These are phyloP conservation scores for Gastrophysa polygoni DNA, from an alignment of 2,888 invertebrate species.

Conservation along the genomic window DNA sequence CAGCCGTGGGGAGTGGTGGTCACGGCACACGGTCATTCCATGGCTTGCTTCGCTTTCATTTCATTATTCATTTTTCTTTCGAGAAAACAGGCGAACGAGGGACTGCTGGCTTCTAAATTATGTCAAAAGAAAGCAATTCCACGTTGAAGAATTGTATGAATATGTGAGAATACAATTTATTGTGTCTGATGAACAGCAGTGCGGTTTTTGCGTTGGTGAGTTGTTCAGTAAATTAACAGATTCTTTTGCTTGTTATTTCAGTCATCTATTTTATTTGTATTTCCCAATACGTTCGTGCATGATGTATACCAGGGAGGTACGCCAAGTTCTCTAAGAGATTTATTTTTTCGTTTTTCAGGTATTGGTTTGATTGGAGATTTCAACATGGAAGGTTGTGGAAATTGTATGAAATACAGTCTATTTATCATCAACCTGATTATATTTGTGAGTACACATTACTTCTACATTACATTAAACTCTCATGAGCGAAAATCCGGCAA, in stretches of 20 bases:
- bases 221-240: too few species aligned
- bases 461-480: conserved; percentile 7
- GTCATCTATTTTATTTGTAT: too few species aligned
- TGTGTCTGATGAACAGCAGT: too few species aligned
- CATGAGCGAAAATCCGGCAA: conserved; percentile 2
- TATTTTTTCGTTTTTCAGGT: conserved; percentile 11
- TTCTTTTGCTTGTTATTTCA: too few species aligned
- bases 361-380: conserved; percentile 73
- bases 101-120: too few species aligned
- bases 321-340: not conserved
- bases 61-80: too few species aligned
- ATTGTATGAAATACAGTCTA: conserved; percentile 85
- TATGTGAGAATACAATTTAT: too few species aligned
- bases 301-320: not conserved
- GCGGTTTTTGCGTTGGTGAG: too few species aligned
- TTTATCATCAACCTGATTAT: conserved; percentile 84
- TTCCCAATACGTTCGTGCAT: too few species aligned
- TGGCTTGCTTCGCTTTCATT: not conserved
- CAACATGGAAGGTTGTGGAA: conserved; percentile 87
- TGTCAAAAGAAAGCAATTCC: too few species aligned
- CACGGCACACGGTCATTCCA: not conserved
- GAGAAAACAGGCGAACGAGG: not conserved
- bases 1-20: not conserved
- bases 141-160: too few species aligned
- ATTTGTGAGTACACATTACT: conserved; percentile 72